Percentiles rank a stretch among this genome's conserved stretches.
Conservation (phyloP, 2,113 vertebrate species). For the Engraulis encrasicolus region DNA sequence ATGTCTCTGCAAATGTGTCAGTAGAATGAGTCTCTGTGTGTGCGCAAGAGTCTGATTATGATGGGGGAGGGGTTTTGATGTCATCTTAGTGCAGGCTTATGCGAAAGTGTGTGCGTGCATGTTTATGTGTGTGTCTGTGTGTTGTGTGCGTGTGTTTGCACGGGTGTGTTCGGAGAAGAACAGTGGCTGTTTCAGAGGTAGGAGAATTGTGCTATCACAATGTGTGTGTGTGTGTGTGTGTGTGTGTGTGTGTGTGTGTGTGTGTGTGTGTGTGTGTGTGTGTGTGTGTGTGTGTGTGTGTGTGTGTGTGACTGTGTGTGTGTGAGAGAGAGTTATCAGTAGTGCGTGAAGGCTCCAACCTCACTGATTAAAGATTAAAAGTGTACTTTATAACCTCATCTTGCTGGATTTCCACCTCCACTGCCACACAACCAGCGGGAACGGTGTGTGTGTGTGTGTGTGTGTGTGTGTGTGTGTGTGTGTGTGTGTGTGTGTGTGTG, state of each 20-base stretch:
- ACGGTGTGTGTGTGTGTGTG: background rate
- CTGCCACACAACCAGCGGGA: constrained; percentile 16
- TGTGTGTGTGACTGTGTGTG: constrained; percentile 24
- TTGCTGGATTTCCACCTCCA: constrained; percentile 47
- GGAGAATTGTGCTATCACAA: too few species aligned
- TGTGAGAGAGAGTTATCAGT: constrained; percentile 47
- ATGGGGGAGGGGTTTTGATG: background rate
- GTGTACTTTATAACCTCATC: constrained; percentile 52
- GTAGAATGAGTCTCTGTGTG: background rate
- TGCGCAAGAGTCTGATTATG: background rate
- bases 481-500: too few species aligned
- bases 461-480: too few species aligned
- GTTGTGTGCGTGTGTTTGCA: background rate
- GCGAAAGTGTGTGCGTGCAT: background rate
- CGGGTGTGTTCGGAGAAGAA: background rate
- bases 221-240: too few species aligned
- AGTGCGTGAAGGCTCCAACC: constrained; percentile 58
- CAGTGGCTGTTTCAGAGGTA: too few species aligned
- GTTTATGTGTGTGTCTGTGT: too few species aligned
- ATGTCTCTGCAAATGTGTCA: too few species aligned
- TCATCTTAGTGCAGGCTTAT: background rate
- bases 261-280: background rate
- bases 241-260: too few species aligned
- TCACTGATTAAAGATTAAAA: constrained; percentile 64
- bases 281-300: constrained; percentile 9